Evolutionary conservation across 2,797 vertebrate genomes (phyloP).

Genomic region (Takifugu rubripes): DNA sequence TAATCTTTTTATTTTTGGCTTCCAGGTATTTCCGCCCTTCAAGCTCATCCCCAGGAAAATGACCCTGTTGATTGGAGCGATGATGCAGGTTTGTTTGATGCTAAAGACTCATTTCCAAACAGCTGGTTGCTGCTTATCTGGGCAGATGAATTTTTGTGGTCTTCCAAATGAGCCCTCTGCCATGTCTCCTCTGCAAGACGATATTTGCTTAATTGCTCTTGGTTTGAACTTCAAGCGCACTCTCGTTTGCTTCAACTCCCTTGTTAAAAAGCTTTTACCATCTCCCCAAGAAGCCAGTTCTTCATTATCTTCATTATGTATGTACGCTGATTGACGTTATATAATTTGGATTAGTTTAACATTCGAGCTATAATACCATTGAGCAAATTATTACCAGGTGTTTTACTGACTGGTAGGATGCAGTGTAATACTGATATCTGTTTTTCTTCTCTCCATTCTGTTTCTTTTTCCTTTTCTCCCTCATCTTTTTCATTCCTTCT

Average conservation of each 20-base stretch:
- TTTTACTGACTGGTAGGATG: slow-evolving; percentile 10
- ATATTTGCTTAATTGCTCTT: slow-evolving; percentile 26
- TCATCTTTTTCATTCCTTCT: slow-evolving; percentile 13
- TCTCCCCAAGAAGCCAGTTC: slow-evolving; percentile 18
- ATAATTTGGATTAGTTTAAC: slow-evolving; percentile 16
- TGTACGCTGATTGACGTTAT: slow-evolving; percentile 6
- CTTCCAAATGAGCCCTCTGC: slow-evolving; percentile 19
- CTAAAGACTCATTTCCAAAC: slow-evolving; percentile 7
- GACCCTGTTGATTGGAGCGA: slow-evolving; percentile 87
- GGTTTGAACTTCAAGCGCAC: slow-evolving; percentile 25
- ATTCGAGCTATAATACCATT: slow-evolving; percentile 14
- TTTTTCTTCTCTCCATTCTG: neutral
- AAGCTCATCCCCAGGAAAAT: slow-evolving; percentile 87
- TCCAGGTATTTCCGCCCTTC: slow-evolving; percentile 93
- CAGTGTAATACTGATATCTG: slow-evolving; percentile 8
- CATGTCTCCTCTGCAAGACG: slow-evolving; percentile 25
- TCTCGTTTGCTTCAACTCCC: slow-evolving; percentile 33
- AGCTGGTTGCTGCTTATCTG: slow-evolving; percentile 20
- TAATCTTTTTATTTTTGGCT: neutral
- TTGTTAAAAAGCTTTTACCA: slow-evolving; percentile 29
- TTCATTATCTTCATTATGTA: slow-evolving; percentile 8
- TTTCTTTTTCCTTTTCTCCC: neutral
- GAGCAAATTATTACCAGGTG: slow-evolving; percentile 16
- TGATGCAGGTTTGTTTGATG: slow-evolving; percentile 82
- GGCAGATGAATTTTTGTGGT: slow-evolving; percentile 28